Evolutionary conservation across 2,797 vertebrate species (phyloP).

Genomic region (Hydrophis major): DNA sequence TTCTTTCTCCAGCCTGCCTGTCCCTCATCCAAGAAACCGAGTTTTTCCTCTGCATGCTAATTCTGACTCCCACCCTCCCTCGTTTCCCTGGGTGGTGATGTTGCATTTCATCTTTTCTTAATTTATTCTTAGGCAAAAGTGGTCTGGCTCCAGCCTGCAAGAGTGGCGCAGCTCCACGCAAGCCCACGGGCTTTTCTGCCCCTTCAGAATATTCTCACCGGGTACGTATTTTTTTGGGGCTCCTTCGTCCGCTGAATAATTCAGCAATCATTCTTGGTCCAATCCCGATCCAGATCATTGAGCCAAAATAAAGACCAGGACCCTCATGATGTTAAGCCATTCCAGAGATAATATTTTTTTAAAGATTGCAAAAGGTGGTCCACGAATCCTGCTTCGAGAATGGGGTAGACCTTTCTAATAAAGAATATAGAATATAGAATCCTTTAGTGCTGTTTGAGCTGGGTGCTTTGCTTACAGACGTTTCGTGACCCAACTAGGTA

Average conservation of each 20-base stretch:
- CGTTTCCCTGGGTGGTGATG: neutral
- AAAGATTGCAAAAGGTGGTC: no score
- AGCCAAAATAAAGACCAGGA: neutral
- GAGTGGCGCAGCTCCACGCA: constrained; percentile 17
- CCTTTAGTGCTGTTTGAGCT: neutral
- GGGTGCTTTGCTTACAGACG: neutral
- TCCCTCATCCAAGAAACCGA: neutral
- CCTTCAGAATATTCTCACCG: constrained; percentile 31
- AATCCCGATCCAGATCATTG: neutral
- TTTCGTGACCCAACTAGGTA: neutral
- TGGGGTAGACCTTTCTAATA: neutral
- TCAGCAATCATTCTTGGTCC: neutral
- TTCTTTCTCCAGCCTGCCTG: constrained; percentile 8
- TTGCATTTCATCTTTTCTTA: constrained; percentile 36
- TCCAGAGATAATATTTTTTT: neutral
- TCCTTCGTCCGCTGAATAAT: neutral
- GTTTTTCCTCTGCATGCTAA: constrained; percentile 25
- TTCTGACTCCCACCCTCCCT: neutral
- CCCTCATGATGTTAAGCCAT: neutral
- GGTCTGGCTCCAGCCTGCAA: constrained; percentile 34
- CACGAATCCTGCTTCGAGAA: neutral
- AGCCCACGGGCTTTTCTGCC: constrained; percentile 32
- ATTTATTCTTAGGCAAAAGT: constrained; percentile 51
- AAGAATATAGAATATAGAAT: neutral
- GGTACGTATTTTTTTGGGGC: constrained; percentile 37